Percentiles rank a stretch among this genome's conserved stretches.
Conservation (phyloP, 2,888 invertebrate genomes). For the Dendrolimus houi region DNA sequence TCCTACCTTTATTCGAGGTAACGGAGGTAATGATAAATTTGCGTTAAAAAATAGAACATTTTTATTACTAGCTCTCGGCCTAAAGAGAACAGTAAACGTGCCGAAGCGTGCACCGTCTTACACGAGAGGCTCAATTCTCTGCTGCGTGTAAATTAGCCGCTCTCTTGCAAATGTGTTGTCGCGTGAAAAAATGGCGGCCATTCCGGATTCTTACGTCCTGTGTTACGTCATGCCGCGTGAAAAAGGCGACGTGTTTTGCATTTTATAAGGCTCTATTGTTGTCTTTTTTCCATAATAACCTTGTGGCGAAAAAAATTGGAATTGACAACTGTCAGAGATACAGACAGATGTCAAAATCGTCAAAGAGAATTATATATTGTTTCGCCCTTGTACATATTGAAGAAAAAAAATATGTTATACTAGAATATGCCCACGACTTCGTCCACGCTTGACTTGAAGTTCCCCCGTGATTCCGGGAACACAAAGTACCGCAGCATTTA, state of each 20-base stretch:
- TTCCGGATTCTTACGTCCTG: conserved; percentile 1
- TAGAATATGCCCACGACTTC: too few species aligned
- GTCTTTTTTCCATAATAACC: background rate
- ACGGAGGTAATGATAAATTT: too few species aligned
- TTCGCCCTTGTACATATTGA: too few species aligned
- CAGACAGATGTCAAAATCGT: too few species aligned
- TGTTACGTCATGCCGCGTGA: background rate
- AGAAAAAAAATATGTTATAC: too few species aligned
- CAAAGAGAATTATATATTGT: too few species aligned
- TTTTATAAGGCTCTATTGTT: background rate
- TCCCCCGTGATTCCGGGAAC: too few species aligned
- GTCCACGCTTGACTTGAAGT: too few species aligned
- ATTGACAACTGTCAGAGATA: too few species aligned
- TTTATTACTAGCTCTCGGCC: background rate
- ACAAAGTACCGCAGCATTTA: too few species aligned
- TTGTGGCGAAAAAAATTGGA: too few species aligned
- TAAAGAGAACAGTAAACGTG: conserved; percentile 3
- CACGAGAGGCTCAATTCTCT: conserved; percentile 12
- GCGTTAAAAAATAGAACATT: background rate
- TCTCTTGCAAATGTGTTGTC: conserved; percentile 14
- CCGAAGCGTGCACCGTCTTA: conserved; percentile 4
- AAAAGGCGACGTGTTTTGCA: background rate
- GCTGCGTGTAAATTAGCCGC: conserved; percentile 16
- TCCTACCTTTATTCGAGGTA: too few species aligned
- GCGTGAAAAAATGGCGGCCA: conserved; percentile 5